Percentiles rank a stretch among this genome's conserved stretches.
phyloP scores from a whole-genome alignment of 2,113 vertebrate genomes.

The Cyprinodon tularosa region DNA sequence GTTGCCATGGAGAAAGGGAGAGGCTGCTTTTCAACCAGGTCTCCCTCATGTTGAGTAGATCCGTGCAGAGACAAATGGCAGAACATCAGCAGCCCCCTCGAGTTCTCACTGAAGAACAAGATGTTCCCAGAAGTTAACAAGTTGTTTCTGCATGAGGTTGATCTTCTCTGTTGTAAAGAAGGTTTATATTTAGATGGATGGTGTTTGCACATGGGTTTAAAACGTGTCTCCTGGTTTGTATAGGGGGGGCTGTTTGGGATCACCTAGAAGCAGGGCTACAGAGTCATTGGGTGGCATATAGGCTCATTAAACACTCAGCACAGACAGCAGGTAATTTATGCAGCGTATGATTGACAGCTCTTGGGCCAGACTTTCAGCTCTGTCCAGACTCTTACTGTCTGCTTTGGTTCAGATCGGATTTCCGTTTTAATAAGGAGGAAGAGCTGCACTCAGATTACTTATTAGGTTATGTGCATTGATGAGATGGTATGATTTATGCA shows the following conservation, averaged over 20 bases:
- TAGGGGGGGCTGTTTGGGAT: background rate
- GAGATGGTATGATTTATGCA: background rate
- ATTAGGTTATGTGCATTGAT: background rate
- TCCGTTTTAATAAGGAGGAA: slow-evolving; percentile 1
- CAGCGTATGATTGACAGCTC: slow-evolving; percentile 38
- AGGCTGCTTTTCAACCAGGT: slow-evolving; percentile 51
- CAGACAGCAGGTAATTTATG: slow-evolving; percentile 31
- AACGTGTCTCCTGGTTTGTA: background rate
- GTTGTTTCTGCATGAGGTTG: background rate
- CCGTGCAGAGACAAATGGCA: slow-evolving; percentile 10
- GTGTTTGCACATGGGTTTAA: background rate
- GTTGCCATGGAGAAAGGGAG: slow-evolving; percentile 79
- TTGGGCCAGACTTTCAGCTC: slow-evolving; percentile 10
- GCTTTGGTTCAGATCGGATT: background rate
- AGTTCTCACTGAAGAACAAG: slow-evolving; percentile 3
- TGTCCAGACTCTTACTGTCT: slow-evolving; percentile 3
- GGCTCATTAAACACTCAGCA: slow-evolving; percentile 52
- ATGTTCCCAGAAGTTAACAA: slow-evolving; percentile 31
- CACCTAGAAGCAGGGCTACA: slow-evolving; percentile 20
- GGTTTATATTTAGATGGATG: slow-evolving; percentile 1
- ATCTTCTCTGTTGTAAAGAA: background rate
- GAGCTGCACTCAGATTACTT: background rate
- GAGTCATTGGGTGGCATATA: slow-evolving; percentile 6
- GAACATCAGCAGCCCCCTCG: background rate
- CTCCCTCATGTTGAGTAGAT: slow-evolving; percentile 17